A percentile compares a stretch with the other conserved stretches of the same genome.
phyloP scores from a whole-genome alignment of 2,888 invertebrate genomes.

The Myopa testacea region DNA sequence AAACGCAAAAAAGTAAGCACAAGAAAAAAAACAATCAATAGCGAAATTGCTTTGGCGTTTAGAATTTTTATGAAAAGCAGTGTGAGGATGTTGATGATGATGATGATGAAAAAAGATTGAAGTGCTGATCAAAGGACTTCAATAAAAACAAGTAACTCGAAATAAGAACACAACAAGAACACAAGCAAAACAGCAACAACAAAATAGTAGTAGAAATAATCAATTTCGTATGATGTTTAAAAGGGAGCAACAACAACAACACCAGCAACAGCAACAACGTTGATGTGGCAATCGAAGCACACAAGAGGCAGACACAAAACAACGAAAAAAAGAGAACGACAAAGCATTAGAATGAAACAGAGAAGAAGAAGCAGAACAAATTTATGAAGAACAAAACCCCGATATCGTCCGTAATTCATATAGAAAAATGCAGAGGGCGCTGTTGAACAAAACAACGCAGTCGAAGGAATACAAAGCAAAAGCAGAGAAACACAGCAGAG shows the following conservation, averaged over 20 bases:
- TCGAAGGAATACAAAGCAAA: neutral
- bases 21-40: conserved; percentile 10
- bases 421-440: conserved; percentile 49
- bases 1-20: neutral
- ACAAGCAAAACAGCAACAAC: neutral
- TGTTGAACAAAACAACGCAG: conserved; percentile 3
- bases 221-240: conserved; percentile 43
- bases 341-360: conserved; percentile 23
- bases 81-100: neutral
- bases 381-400: conserved; percentile 32
- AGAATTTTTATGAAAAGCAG: neutral
- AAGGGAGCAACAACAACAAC: conserved; percentile 37
- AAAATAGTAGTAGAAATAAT: conserved; percentile 27
- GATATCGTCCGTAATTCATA: conserved; percentile 50
- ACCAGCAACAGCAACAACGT: conserved; percentile 25
- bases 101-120: conserved; percentile 36
- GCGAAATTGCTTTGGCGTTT: conserved; percentile 4
- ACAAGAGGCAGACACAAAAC: conserved; percentile 41
- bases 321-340: conserved; percentile 17
- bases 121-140: conserved; percentile 46
- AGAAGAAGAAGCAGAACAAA: conserved; percentile 36
- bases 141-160: conserved; percentile 13
- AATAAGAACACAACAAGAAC: neutral
- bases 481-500: neutral
- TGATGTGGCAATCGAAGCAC: conserved; percentile 47